Conservation (phyloP, 2,888 invertebrate genomes). For the Listrodromus nycthemerus region DNA sequence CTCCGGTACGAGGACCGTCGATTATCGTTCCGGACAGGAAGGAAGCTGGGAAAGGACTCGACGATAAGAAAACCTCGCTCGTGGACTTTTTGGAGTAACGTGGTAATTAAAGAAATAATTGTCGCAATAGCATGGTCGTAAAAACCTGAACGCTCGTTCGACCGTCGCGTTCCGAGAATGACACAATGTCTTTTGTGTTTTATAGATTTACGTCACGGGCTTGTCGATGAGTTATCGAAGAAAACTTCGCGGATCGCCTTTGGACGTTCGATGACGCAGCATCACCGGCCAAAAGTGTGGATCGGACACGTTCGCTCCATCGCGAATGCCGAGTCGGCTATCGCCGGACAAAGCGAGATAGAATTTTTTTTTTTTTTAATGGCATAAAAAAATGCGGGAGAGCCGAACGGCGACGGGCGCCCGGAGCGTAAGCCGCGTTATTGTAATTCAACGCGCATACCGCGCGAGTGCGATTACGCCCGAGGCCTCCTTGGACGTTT, state of each 20-base stretch:
- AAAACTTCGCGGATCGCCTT: conserved; percentile 26
- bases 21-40: conserved; percentile 24
- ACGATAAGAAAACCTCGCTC: conserved; percentile 19
- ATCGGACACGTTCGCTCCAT: neutral
- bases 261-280: neutral
- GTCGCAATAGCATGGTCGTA: neutral
- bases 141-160: conserved; percentile 16
- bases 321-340: neutral
- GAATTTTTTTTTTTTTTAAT: conserved; percentile 6
- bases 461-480: conserved; percentile 50
- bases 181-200: conserved; percentile 53
- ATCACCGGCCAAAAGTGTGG: conserved; percentile 1
- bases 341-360: conserved; percentile 25
- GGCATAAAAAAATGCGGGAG: conserved; percentile 42
- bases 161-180: conserved; percentile 21
- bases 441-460: conserved; percentile 64
- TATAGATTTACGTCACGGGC: conserved; percentile 50
- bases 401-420: neutral
- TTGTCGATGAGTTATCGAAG: conserved; percentile 11
- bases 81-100: neutral
- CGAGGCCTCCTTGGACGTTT: conserved; percentile 54
- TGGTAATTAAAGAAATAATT: neutral
- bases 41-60: neutral
- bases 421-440: conserved; percentile 36
- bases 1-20: neutral